phyloP scores from a whole-genome alignment of 1,140 invertebrate genomes.

The Holotrichia oblita region DNA sequence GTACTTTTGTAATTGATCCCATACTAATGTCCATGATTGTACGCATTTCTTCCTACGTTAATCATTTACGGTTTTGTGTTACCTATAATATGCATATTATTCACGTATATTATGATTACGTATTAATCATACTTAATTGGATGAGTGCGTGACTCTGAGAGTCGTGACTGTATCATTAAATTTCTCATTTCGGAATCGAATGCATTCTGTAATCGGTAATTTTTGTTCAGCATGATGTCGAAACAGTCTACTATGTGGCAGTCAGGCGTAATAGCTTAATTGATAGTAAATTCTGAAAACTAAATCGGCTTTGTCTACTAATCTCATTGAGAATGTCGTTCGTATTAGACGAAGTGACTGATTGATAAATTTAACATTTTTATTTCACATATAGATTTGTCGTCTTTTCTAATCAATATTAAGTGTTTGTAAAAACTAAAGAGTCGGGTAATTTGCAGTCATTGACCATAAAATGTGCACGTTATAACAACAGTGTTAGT shows the following conservation, averaged over 20 bases:
- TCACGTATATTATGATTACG: background rate
- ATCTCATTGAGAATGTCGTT: background rate
- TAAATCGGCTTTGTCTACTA: background rate
- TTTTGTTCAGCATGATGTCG: background rate
- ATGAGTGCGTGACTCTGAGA: background rate
- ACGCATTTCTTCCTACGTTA: background rate
- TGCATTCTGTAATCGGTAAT: background rate
- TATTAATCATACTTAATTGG: background rate
- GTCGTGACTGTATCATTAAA: background rate
- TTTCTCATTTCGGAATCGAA: background rate
- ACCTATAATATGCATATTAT: background rate
- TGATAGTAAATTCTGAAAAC: background rate
- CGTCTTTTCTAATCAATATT: too few species aligned
- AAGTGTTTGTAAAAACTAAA: too few species aligned
- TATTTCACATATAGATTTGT: too few species aligned
- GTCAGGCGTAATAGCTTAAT: background rate
- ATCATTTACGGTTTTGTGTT: background rate
- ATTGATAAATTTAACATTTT: too few species aligned
- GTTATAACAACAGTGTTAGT: too few species aligned
- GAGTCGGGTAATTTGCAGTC: too few species aligned
- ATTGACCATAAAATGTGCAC: too few species aligned
- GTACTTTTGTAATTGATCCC: too few species aligned
- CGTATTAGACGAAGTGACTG: background rate
- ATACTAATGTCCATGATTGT: too few species aligned
- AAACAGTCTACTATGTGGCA: background rate